These are phyloP conservation scores for Hylomyscus alleni DNA, from an alignment of 2,797 vertebrate genomes.

Conservation along the genomic window DNA sequence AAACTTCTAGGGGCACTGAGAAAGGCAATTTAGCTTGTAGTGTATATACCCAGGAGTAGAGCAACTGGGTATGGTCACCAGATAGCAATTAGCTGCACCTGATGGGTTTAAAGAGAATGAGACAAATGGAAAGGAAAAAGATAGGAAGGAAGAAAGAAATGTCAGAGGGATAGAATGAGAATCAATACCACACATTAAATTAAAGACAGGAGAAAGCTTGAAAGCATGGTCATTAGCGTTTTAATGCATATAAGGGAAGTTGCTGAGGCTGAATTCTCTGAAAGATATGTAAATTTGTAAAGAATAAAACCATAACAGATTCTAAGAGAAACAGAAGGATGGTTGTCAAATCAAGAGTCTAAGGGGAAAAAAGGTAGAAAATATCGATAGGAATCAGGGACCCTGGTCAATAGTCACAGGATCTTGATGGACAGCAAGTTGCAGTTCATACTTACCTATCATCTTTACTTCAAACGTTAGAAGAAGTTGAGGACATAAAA, in stretches of 20 bases:
- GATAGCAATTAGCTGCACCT: neutral
- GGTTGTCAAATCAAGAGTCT: neutral
- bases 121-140: neutral
- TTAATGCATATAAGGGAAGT: neutral
- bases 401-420: neutral
- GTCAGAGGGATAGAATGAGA: neutral
- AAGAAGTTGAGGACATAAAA: neutral
- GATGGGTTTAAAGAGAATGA: neutral
- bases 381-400: neutral
- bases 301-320: neutral
- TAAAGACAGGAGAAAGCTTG: neutral
- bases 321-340: neutral
- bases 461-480: slow-evolving; percentile 8
- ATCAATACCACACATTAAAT: neutral
- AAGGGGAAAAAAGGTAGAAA: neutral
- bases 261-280: neutral
- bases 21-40: neutral
- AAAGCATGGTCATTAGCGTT: neutral
- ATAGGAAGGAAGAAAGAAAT: neutral
- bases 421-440: neutral
- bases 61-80: neutral
- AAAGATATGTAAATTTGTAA: neutral
- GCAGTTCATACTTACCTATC: neutral
- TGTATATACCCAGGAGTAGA: neutral
- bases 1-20: neutral